A percentile compares a stretch with the other conserved stretches of the same genome.
These are phyloP conservation scores for Argyra leucocephala DNA, from an alignment of 2,888 invertebrate genomes.

Conservation along the genomic window DNA sequence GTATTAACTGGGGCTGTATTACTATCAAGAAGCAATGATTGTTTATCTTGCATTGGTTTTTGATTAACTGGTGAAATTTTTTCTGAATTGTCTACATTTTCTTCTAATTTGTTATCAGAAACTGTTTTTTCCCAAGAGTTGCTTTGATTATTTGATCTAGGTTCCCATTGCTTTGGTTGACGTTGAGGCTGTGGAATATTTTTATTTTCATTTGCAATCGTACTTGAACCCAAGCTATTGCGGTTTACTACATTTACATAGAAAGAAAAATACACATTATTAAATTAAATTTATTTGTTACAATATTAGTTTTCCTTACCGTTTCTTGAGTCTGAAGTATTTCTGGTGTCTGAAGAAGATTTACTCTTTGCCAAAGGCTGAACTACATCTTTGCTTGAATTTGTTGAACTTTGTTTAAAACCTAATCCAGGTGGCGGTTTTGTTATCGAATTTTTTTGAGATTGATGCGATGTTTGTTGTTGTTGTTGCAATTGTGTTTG, in stretches of 20 bases:
- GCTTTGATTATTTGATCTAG: background rate
- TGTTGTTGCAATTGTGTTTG: slow-evolving; percentile 21
- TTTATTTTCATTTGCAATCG: slow-evolving; percentile 12
- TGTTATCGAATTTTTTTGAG: slow-evolving; percentile 23
- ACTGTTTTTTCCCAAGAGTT: slow-evolving; percentile 12
- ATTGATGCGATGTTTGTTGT: slow-evolving; percentile 32
- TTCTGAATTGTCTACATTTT: background rate
- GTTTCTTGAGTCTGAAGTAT: slow-evolving; percentile 27
- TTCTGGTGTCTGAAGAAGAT: slow-evolving; percentile 24
- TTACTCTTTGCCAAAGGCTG: slow-evolving; percentile 36
- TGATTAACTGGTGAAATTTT: slow-evolving; percentile 16
- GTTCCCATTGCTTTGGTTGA: background rate
- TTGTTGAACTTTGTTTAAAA: slow-evolving; percentile 25
- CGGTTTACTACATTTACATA: background rate
- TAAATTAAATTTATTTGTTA: no score
- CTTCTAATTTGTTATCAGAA: background rate
- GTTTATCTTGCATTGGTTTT: slow-evolving; percentile 20
- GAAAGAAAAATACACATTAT: background rate
- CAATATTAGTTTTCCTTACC: background rate
- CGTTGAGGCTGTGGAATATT: background rate
- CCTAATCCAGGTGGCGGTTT: slow-evolving; percentile 32
- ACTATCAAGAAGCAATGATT: slow-evolving; percentile 52
- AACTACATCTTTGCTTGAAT: slow-evolving; percentile 24
- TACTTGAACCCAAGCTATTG: background rate
- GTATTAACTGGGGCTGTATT: slow-evolving; percentile 75